Evolutionary conservation across 1,140 invertebrate species (phyloP).

Genomic region (Helicoverpa zea): DNA sequence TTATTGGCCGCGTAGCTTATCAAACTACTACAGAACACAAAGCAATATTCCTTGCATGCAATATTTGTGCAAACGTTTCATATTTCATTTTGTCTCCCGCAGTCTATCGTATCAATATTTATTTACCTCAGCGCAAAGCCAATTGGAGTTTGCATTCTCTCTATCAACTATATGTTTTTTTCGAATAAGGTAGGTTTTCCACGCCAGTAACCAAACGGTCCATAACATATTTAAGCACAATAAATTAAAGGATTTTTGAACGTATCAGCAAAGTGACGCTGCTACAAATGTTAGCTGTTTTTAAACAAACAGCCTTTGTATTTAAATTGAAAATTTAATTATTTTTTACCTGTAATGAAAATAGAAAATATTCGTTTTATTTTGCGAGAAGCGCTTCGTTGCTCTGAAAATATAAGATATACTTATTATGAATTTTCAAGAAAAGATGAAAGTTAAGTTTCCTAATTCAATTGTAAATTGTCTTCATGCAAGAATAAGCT

Average conservation of each 20-base stretch:
- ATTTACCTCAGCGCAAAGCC: constrained; percentile 12
- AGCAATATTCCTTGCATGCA: not conserved
- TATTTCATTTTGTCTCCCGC: not conserved
- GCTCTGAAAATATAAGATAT: no score
- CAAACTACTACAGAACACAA: not conserved
- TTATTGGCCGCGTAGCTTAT: no score
- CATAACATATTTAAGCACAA: constrained; percentile 33
- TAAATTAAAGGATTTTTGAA: constrained; percentile 30
- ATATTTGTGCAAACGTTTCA: not conserved
- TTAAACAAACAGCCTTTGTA: not conserved
- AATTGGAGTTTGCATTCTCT: constrained; percentile 21
- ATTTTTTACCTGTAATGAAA: not conserved
- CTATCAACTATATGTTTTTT: not conserved
- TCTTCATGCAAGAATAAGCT: no score
- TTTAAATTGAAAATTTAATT: constrained; percentile 1
- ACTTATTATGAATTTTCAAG: no score
- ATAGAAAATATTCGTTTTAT: no score
- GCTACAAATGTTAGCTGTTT: not conserved
- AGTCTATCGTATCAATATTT: constrained; percentile 3
- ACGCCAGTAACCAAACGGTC: constrained; percentile 3
- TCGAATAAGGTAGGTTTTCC: constrained; percentile 32
- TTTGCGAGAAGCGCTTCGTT: no score
- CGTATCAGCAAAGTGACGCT: not conserved
- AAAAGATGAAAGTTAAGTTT: no score
- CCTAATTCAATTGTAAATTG: no score